phyloP scores from a whole-genome alignment of 2,888 invertebrate species.

The Stenchaetothrips biformis region DNA sequence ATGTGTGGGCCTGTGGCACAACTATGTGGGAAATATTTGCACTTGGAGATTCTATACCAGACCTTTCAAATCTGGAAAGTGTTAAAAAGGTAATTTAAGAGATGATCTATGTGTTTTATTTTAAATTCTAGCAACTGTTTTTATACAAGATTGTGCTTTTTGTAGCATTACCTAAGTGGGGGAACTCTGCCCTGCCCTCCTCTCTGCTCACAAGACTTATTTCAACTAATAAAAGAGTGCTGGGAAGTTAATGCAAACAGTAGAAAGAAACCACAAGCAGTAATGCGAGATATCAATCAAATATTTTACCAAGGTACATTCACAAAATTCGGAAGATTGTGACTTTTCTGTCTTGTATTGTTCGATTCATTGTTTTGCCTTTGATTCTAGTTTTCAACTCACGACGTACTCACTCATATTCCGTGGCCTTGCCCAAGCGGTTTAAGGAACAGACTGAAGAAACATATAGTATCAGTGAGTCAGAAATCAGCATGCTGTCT shows the following conservation, averaged over 20 bases:
- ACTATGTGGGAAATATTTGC: slow-evolving; percentile 91
- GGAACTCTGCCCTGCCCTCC: slow-evolving; percentile 61
- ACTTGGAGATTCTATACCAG: slow-evolving; percentile 43
- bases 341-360: slow-evolving; percentile 28
- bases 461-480: slow-evolving; percentile 42
- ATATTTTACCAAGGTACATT: slow-evolving; percentile 57
- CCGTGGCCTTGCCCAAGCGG: slow-evolving; percentile 49
- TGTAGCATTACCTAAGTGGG: slow-evolving; percentile 62
- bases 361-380: slow-evolving; percentile 34
- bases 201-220: slow-evolving; percentile 70
- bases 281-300: slow-evolving; percentile 80
- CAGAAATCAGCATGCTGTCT: slow-evolving; percentile 44
- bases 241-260: slow-evolving; percentile 70
- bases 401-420: slow-evolving; percentile 56
- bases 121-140: not conserved
- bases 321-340: slow-evolving; percentile 24
- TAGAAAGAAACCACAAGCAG: slow-evolving; percentile 73
- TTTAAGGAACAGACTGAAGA: slow-evolving; percentile 39
- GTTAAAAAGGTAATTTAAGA: slow-evolving; percentile 44
- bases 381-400: slow-evolving; percentile 55
- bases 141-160: slow-evolving; percentile 30
- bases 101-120: not conserved
- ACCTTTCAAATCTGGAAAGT: slow-evolving; percentile 41
- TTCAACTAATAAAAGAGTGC: slow-evolving; percentile 70
- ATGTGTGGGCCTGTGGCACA: slow-evolving; percentile 89